These are phyloP conservation scores for Lophius americanus DNA, from an alignment of 2,797 vertebrate species.

Conservation along the genomic window DNA sequence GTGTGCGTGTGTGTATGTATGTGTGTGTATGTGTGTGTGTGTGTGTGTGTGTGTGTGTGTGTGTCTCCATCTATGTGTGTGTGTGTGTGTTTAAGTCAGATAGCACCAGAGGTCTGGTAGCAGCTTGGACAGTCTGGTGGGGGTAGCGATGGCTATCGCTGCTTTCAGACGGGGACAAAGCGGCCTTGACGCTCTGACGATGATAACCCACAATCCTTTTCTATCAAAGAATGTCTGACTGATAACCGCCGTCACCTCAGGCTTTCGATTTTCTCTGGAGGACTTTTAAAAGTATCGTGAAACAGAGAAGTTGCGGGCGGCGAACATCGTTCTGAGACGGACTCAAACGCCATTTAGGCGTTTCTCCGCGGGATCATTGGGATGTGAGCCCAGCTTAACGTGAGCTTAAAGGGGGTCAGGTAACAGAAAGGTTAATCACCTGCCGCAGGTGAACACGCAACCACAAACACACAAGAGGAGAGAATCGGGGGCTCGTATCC, in stretches of 20 bases:
- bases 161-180: conserved; percentile 39
- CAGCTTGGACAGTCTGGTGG: conserved; percentile 30
- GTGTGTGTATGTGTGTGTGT: not conserved
- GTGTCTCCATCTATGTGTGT: conserved; percentile 1
- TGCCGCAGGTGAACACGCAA: conserved; percentile 44
- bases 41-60: not conserved
- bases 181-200: conserved; percentile 43
- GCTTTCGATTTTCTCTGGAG: conserved; percentile 28
- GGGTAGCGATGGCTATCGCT: conserved; percentile 38
- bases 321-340: conserved; percentile 45
- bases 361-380: conserved; percentile 40
- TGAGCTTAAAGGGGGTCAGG: conserved; percentile 46
- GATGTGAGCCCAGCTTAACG: conserved; percentile 49
- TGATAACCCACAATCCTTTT: conserved; percentile 37
- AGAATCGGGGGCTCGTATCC: conserved; percentile 33
- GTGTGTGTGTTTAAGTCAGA: conserved; percentile 21
- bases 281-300: conserved; percentile 40
- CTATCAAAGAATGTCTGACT: conserved; percentile 34
- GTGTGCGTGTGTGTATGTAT: not conserved
- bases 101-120: conserved; percentile 24
- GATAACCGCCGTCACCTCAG: conserved; percentile 25
- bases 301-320: conserved; percentile 26
- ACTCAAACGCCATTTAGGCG: conserved; percentile 25
- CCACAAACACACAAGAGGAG: not conserved
- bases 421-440: conserved; percentile 43